Base-by-base conservation (phyloP, 2,797 vertebrate genomes). In the Xiphorhynchus erythropygius region DNA sequence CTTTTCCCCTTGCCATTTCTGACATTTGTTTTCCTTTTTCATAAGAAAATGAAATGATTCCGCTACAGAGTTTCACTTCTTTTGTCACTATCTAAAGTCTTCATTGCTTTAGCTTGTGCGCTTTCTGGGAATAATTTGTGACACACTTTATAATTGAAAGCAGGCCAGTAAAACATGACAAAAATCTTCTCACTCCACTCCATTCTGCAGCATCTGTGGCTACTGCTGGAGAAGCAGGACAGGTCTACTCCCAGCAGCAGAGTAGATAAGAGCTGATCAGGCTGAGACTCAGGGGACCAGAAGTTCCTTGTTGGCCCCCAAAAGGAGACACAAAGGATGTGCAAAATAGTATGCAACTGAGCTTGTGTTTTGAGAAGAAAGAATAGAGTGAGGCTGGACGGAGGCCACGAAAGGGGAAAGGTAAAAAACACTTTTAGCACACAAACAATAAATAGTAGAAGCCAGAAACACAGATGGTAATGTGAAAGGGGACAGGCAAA, bases 81-180 rank as follows among this genome's bases (percentile, higher is more conserved):
- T 94, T 78, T 81, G 62, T 74, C 47, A 53, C 21, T 79, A 2
- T 74, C 37, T 42, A 7, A 80, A 78, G 27, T 47, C 44, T 86
- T 90, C 60, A 47, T 74, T 93, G 62, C 73, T 80, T 42, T 39
- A 78, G 46, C 18, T 88, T 49, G 32, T 85, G 52, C 87, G 42
- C 73, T 95, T 85, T 87, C 82, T 88, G 74, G 52, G 70, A 93
- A 46, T 76, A 88, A 88, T n/a, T 76, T 90, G 33, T 70, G 69
- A 93, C 50, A 44, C 63, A 74, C 55, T 94, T 94, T 88, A 41
- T 60, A 92, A 82, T 7, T 88, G 84, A 92, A 94, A 93, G 37
- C 59, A 81, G 47, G 76, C 80, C 59, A 82, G 70, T 74, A 79
- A 96, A 96, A 79, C 67, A 44, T 13, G 25, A 50, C 59, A 69